phyloP scores from a whole-genome alignment of 2,797 vertebrate species.

The Phrynocephalus forsythii region DNA sequence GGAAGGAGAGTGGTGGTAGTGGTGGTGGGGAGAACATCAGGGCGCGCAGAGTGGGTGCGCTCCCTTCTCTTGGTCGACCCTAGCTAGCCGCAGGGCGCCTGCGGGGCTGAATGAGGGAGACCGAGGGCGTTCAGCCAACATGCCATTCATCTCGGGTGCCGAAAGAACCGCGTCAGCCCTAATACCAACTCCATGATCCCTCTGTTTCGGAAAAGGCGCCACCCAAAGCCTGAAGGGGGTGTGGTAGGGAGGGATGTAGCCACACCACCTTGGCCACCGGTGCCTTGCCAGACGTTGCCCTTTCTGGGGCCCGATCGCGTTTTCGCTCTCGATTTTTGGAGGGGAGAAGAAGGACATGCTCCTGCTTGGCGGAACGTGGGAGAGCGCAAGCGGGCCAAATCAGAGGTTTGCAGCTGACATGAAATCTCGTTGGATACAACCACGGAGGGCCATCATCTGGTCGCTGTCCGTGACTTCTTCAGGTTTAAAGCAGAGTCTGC shows the following conservation, averaged over 20 bases:
- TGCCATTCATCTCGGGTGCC: neutral
- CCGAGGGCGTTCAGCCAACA: neutral
- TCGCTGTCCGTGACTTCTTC: neutral
- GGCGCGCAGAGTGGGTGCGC: neutral
- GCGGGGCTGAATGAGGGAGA: too few species aligned
- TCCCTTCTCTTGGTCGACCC: neutral
- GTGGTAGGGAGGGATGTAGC: neutral
- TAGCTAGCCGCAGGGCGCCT: too few species aligned
- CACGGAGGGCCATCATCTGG: neutral
- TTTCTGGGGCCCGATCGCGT: neutral
- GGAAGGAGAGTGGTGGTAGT: too few species aligned
- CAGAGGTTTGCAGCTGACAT: too few species aligned
- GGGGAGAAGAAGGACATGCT: too few species aligned
- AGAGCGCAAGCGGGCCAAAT: neutral
- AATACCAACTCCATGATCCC: too few species aligned
- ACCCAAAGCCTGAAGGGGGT: neutral
- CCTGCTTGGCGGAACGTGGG: neutral
- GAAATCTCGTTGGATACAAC: neutral
- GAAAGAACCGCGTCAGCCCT: neutral
- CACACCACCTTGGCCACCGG: neutral
- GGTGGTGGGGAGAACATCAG: neutral
- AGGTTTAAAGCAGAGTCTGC: slow-evolving; percentile 2
- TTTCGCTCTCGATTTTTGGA: neutral
- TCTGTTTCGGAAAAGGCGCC: neutral
- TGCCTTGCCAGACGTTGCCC: neutral